Base-by-base conservation (phyloP, 2,113 vertebrate genomes). In the Tautogolabrus adspersus region DNA sequence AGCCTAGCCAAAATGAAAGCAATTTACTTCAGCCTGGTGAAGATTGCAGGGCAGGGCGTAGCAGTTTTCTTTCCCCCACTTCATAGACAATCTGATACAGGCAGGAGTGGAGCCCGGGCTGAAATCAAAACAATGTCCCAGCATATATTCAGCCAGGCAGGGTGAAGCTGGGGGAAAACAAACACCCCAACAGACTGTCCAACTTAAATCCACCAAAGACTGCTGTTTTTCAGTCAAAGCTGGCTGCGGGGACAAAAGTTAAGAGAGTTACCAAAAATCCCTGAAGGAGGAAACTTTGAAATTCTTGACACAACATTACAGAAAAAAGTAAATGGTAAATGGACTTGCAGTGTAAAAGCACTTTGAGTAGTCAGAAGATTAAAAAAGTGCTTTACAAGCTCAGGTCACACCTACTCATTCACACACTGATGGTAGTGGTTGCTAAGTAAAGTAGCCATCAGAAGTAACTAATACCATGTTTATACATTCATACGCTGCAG, bases 1-100 rank as follows among this genome's bases (percentile, higher is more conserved):
- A 89, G 91, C 90, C 85, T 40, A 83, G 91, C 82, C 85, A 87
- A 95, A 93, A 94, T 91, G 92, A 95, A 95, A 94, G 93, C 93
- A 95, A 95, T 95, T 95, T 94, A 94, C 91, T 92, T 84, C 86
- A 87, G 91, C 88, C 81, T 77, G 65, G 84, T 76, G 82, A 89
- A 93, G 90, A 94, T 94, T 93, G 94, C 90, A 88, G 85, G 86
- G 86, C 89, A 84, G 92, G 75, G 60, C 75, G 37, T 82, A 71
- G 84, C 62, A 59, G 75, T 88, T 92, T 91, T 91, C 91, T 90
- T 52, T 46, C 68, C 73, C 84, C 81, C 70, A 42, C 81, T 90
- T 91, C 84, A 86, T 87, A 82, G 87, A 87, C 88, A 88, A 74
- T 85, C 84, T 88, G 79, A 84, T 82, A 63, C 75, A 77, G 82